Evolutionary conservation across 2,888 invertebrate genomes (phyloP).

Genomic region (Macrophya alboannulata): DNA sequence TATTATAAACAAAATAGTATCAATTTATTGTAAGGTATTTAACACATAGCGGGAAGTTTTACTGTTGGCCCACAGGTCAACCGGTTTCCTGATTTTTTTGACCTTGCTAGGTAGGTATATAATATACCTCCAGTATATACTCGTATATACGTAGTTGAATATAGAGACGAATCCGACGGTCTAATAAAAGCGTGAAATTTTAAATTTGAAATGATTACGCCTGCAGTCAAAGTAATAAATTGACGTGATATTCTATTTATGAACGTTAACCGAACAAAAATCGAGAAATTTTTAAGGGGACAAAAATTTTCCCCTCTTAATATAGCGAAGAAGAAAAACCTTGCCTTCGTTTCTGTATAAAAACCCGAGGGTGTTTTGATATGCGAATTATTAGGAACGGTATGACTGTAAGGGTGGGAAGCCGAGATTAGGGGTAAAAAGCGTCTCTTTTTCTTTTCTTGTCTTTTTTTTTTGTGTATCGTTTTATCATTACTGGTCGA

Average conservation of each 20-base stretch:
- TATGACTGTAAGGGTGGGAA: neutral
- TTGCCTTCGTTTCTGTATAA: neutral
- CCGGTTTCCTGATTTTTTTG: too few species aligned
- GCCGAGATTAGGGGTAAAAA: neutral
- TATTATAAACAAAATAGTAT: too few species aligned
- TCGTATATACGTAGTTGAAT: too few species aligned
- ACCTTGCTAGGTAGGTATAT: too few species aligned
- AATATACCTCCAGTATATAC: too few species aligned
- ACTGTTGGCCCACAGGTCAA: too few species aligned
- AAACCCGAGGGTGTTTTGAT: slow-evolving; percentile 3
- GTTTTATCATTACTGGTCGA: neutral
- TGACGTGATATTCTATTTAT: neutral
- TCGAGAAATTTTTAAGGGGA: neutral
- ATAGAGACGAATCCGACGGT: too few species aligned
- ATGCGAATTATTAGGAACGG: slow-evolving; percentile 4
- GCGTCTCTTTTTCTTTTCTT: neutral
- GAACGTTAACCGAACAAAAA: neutral
- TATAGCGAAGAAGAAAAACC: neutral
- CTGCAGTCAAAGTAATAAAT: neutral
- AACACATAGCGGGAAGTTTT: too few species aligned
- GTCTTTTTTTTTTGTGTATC: neutral
- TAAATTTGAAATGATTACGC: neutral
- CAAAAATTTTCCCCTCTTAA: neutral
- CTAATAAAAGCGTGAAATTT: neutral
- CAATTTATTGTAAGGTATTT: too few species aligned